phyloP scores from a whole-genome alignment of 2,888 invertebrate species.

The Eulithis testata region DNA sequence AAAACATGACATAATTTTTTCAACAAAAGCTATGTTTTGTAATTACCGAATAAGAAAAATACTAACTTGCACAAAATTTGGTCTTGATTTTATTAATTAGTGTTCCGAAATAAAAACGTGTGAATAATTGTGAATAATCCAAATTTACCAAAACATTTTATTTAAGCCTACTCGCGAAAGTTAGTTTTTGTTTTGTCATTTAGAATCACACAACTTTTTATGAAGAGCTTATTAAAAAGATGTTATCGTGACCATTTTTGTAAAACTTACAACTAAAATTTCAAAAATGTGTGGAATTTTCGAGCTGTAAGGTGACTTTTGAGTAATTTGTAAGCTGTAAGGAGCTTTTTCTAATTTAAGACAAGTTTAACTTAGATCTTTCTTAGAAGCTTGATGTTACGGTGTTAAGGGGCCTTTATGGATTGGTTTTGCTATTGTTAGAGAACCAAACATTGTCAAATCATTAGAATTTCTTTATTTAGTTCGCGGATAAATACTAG shows the following conservation, averaged over 20 bases:
- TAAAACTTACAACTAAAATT: conserved; percentile 12
- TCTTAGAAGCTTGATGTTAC: conserved; percentile 44
- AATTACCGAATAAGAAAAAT: background rate
- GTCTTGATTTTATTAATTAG: conserved; percentile 1
- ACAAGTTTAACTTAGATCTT: conserved; percentile 30
- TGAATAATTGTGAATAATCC: background rate
- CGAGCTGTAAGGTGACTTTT: no score
- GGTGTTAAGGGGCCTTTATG: conserved; percentile 48
- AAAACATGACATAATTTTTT: conserved; percentile 16
- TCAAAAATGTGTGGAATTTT: conserved; percentile 14
- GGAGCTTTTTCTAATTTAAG: conserved; percentile 26
- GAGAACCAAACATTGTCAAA: conserved; percentile 15
- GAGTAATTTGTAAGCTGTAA: conserved; percentile 16
- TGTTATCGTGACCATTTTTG: conserved; percentile 31
- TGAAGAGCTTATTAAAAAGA: conserved; percentile 26
- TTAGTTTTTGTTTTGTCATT: conserved; percentile 10
- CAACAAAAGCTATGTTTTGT: conserved; percentile 10
- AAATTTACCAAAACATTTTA: conserved; percentile 2
- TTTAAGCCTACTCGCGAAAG: background rate
- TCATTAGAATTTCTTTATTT: background rate
- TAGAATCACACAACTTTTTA: conserved; percentile 18
- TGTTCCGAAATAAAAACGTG: no score
- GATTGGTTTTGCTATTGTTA: conserved; percentile 42
- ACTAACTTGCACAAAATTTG: background rate
- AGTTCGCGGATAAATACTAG: no score